Evolutionary conservation across 2,797 vertebrate species (phyloP), one percentile per base, ranked within the genome.

Genomic region (Setipinna tenuifilis): DNA sequence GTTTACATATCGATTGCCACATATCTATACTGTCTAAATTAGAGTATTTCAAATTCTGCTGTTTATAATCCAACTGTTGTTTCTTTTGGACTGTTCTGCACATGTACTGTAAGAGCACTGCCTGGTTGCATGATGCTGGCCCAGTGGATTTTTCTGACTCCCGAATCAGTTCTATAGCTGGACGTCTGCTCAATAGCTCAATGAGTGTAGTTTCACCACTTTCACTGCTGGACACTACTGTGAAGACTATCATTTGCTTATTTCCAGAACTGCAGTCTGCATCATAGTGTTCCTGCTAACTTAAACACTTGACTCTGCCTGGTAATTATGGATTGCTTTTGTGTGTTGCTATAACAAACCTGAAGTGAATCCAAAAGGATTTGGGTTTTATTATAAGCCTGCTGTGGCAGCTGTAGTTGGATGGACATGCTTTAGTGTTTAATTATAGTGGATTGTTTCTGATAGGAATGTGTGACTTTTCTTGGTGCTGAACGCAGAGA

Each of bases 261-360:
- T 78, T 78, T 78, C 71, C 35, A 78, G 71, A 35, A 78, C 71
- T 78, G 31, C 35, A 19, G 17, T 16, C 28, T 44, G 71, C 19
- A 78, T 78, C 71, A 21, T 44, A 21, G 35, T 17, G 35, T 44
- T 78, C 7, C 50, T 44, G 31, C 71, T 78, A 41, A 35, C 71
- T 71, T 14, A 71, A 35, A 35, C 68, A 71, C 68, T 78, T 78
- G 35, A 44, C 71, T 41, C 16, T 21, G 35, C 44, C 31, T 41
- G 71, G 71, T 78, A 78, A 78, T 78, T 78, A 78, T 78, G 71
- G 35, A 19, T 35, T 31, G 35, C 35, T 54, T 75, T 44, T 78
- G 71, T 78, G 71, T 19, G 41, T 78, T 78, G 71, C 71, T 78
- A 78, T 78, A 78, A 78, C 35, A 44, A 78, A 78, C 71, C 71